Base-by-base conservation (phyloP, 2,797 vertebrate genomes). In the Nasua narica region DNA sequence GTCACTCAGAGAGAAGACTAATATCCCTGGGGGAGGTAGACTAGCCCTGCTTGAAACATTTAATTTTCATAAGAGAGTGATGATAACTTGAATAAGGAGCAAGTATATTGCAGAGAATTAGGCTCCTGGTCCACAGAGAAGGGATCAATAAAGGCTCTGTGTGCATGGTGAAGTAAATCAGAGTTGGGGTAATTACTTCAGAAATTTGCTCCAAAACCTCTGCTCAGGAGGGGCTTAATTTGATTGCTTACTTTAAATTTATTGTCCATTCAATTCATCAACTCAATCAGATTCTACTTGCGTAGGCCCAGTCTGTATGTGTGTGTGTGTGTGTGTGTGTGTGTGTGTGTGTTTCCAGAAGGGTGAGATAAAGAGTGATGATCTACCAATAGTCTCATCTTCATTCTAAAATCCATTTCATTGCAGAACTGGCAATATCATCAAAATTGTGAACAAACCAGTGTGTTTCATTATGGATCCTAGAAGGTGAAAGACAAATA, bases 391-490 rank as follows among this genome's bases (percentile, higher is more conserved):
- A 76, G 43, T 83, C 56, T 91, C 40, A 50, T 84, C 5, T 89
- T 70, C 86, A 67, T 62, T 83, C 19, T 70, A 85, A 95, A 94
- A 67, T 70, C 5, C 23, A 54, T 87, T 96, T 97, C 48, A 43
- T 40, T 87, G 18, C 23, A 77, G 27, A 90, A 60, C 37, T 23
- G 23, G 23, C 29, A 81, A 27, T 70, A 27, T 60, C 86, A 50
- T 90, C 27, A 69, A 79, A 35, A 83, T 56, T 43, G 16, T n/a
- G 82, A 89, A 35, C 50, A 95, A 62, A 89, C 65, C 27, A n/a
- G 6, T 76, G 12, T 65, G 43, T 58, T 81, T 35, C 78, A 35
- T 62, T 60, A 56, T 46, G 12, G 29, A 69, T 79, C 35, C 29
- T 86, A 25, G 35, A 32, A 46, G 29, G 48, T n/a, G 12, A 87